Conservation (phyloP, 2,888 invertebrate species). For the Spodoptera littoralis region DNA sequence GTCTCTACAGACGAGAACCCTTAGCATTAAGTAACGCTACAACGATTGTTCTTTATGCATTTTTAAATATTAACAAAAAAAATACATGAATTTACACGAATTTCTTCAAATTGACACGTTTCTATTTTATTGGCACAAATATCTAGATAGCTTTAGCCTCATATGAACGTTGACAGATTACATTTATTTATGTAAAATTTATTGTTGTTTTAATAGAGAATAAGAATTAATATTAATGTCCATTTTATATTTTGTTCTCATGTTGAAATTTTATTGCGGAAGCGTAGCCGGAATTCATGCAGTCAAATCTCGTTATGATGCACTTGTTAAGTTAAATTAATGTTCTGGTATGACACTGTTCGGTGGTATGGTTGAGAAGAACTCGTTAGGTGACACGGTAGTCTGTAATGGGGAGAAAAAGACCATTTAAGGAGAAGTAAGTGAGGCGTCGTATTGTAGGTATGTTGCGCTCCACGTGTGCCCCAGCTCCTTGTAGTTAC, state of each 20-base stretch:
- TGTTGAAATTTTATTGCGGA: conserved; percentile 59
- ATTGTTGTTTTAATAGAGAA: conserved; percentile 54
- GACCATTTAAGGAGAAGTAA: conserved; percentile 69
- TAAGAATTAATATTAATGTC: conserved; percentile 50
- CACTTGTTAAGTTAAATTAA: conserved; percentile 66
- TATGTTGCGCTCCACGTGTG: conserved; percentile 59
- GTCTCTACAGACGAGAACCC: conserved; percentile 61
- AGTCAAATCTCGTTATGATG: conserved; percentile 92
- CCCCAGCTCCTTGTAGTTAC: conserved; percentile 62
- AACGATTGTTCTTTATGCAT: conserved; percentile 83
- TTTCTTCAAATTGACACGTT: conserved; percentile 78
- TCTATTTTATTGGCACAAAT: conserved; percentile 84
- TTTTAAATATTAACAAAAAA: conserved; percentile 66
- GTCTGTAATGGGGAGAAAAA: conserved; percentile 76
- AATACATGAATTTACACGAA: conserved; percentile 61
- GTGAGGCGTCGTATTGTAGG: conserved; percentile 58
- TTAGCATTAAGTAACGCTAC: conserved; percentile 75
- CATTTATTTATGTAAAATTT: conserved; percentile 59
- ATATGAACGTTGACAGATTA: conserved; percentile 67
- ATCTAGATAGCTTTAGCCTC: conserved; percentile 75
- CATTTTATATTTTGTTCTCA: conserved; percentile 53
- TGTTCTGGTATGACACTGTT: conserved; percentile 22
- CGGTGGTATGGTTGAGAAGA: conserved; percentile 31
- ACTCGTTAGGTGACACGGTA: conserved; percentile 43
- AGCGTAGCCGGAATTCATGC: conserved; percentile 81